These are phyloP conservation scores for Stenopsyche tienmushanensis DNA, from an alignment of 1,140 invertebrate species.

Conservation along the genomic window DNA sequence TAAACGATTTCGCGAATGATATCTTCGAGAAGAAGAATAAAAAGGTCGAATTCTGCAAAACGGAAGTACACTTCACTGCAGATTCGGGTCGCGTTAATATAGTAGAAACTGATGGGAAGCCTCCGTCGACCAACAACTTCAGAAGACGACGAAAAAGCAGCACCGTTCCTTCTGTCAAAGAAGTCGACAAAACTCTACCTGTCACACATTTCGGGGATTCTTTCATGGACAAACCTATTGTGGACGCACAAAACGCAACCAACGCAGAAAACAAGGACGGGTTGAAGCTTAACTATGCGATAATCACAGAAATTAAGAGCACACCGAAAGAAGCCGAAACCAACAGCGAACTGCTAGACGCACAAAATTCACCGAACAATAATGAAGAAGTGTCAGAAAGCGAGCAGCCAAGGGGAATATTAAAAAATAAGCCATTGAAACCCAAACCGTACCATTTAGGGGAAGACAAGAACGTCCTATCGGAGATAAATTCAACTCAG, in stretches of 20 bases:
- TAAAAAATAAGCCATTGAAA: slow-evolving; percentile 70
- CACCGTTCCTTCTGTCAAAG: slow-evolving; percentile 45
- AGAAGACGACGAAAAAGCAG: slow-evolving; percentile 62
- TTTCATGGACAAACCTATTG: slow-evolving; percentile 51
- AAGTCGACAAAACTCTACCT: slow-evolving; percentile 49
- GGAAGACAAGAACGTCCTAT: slow-evolving; percentile 56
- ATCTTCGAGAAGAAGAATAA: slow-evolving; percentile 59
- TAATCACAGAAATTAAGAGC: slow-evolving; percentile 37
- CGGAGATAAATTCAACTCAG: slow-evolving; percentile 43
- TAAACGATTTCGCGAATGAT: slow-evolving; percentile 42
- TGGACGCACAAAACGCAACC: slow-evolving; percentile 1
- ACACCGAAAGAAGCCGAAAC: slow-evolving; percentile 17
- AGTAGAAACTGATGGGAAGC: slow-evolving; percentile 82
- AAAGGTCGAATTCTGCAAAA: slow-evolving; percentile 82
- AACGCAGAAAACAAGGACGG: slow-evolving; percentile 13
- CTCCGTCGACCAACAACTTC: slow-evolving; percentile 77
- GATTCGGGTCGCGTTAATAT: slow-evolving; percentile 81
- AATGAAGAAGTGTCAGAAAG: slow-evolving; percentile 44
- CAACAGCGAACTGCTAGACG: slow-evolving; percentile 43
- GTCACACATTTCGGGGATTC: slow-evolving; percentile 58
- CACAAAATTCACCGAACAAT: slow-evolving; percentile 8
- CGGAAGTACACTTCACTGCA: slow-evolving; percentile 82
- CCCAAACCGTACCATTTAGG: slow-evolving; percentile 68
- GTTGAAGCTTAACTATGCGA: slow-evolving; percentile 36
- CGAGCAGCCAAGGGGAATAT: slow-evolving; percentile 64